These are phyloP conservation scores for Emydoidea blandingii DNA, from an alignment of 2,797 vertebrate genomes.

Conservation along the genomic window DNA sequence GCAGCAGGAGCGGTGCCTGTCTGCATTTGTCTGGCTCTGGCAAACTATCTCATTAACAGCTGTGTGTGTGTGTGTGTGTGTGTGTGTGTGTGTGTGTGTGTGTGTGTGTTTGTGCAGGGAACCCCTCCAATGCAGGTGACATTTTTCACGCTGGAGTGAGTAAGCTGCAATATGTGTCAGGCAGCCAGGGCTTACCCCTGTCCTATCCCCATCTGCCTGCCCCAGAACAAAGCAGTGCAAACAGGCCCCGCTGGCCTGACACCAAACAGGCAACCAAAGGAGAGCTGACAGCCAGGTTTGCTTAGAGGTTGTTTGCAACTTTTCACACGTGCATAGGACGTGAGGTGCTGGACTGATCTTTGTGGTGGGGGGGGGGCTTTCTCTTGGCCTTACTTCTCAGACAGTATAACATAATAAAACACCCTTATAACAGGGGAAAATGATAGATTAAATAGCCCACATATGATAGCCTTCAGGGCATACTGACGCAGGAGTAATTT, in stretches of 20 bases:
- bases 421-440: neutral
- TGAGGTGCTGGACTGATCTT: neutral
- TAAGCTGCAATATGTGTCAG: slow-evolving; percentile 45
- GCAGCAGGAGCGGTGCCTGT: slow-evolving; percentile 2
- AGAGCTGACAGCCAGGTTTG: neutral
- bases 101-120: neutral
- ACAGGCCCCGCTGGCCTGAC: neutral
- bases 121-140: slow-evolving; percentile 46
- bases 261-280: neutral
- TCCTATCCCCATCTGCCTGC: slow-evolving; percentile 71
- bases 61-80: slow-evolving; percentile 77
- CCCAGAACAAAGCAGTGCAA: slow-evolving; percentile 49
- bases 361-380: neutral
- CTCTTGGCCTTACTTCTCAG: fast-evolving
- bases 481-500: neutral
- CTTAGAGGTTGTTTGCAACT: neutral
- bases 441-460: neutral
- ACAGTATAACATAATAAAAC: fast-evolving
- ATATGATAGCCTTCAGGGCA: neutral
- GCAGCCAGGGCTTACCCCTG: slow-evolving; percentile 59
- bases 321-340: neutral
- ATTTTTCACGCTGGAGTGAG: slow-evolving; percentile 74
- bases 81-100: slow-evolving; percentile 45
- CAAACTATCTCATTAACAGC: slow-evolving; percentile 80
- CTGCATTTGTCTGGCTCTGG: slow-evolving; percentile 67